phyloP scores from a whole-genome alignment of 2,113 vertebrate species.

The Megatriorchis doriae region DNA sequence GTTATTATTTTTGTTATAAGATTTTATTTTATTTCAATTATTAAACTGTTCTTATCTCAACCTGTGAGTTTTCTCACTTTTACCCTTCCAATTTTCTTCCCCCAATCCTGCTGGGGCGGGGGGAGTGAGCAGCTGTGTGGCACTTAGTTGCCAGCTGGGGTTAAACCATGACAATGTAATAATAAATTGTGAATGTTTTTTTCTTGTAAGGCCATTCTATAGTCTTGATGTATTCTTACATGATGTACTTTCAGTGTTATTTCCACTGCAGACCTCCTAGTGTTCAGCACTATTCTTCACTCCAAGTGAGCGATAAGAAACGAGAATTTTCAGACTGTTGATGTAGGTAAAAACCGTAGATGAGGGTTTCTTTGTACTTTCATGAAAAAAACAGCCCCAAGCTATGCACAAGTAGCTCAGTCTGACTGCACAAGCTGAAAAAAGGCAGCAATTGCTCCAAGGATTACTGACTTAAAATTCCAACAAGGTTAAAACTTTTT shows the following conservation, averaged over 20 bases:
- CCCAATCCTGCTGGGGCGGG: not conserved
- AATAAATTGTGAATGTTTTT: not conserved
- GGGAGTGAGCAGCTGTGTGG: not conserved
- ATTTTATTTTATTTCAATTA: not conserved
- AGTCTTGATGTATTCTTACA: not conserved
- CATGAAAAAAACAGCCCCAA: not conserved
- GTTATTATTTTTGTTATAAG: not conserved
- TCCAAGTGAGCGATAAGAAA: not conserved
- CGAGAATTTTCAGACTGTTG: not conserved
- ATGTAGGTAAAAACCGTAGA: not conserved
- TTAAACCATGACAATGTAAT: not conserved
- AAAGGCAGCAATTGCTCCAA: not conserved
- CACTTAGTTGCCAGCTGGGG: not conserved
- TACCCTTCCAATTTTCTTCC: not conserved
- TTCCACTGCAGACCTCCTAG: slow-evolving; percentile 9
- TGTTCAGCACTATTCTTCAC: not conserved
- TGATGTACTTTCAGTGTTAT: not conserved
- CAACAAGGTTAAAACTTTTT: not conserved
- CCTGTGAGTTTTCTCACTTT: not conserved
- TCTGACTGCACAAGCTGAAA: not conserved
- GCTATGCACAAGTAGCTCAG: not conserved
- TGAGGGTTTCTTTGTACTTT: slow-evolving; percentile 8
- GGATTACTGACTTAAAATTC: not conserved
- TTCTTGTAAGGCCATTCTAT: not conserved
- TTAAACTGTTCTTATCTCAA: not conserved